phyloP scores from a whole-genome alignment of 2,797 vertebrate genomes.

The Silurus aristotelis region DNA sequence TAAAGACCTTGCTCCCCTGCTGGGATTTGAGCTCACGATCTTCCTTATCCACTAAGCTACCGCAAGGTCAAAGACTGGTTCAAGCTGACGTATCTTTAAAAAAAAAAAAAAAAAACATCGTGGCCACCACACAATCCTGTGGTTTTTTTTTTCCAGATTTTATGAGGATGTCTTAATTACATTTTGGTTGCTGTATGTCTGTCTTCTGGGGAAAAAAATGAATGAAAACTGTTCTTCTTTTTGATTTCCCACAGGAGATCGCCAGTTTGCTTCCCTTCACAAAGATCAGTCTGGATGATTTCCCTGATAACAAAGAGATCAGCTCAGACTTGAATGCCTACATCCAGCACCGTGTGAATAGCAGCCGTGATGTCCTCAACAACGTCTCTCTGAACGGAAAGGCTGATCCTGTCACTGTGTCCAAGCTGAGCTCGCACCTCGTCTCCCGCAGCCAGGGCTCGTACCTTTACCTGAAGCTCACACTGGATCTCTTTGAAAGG shows the following conservation, averaged over 20 bases:
- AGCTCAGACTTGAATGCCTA: conserved; percentile 88
- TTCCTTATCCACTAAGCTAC: too few relatives aligned
- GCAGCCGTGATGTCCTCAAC: conserved; percentile 90
- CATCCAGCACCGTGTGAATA: conserved; percentile 88
- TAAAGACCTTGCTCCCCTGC: too few relatives aligned
- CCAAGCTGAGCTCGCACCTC: conserved; percentile 93
- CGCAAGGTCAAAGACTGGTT: not conserved
- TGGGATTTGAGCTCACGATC: too few relatives aligned
- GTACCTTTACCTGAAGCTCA: conserved; percentile 95
- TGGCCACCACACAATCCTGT: not conserved
- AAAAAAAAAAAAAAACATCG: not conserved
- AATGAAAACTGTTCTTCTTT: not conserved
- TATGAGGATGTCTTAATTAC: not conserved
- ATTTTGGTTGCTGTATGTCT: not conserved
- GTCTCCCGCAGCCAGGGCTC: conserved; percentile 93
- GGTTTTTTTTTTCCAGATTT: not conserved
- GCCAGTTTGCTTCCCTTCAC: conserved; percentile 82
- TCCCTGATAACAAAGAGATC: conserved; percentile 87
- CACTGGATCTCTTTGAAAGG: conserved; percentile 92
- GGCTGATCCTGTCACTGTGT: conserved; percentile 82
- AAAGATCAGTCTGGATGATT: conserved; percentile 87
- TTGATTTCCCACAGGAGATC: conserved; percentile 79
- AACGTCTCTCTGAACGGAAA: conserved; percentile 96
- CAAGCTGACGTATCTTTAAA: too few relatives aligned
- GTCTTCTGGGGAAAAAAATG: not conserved